Evolutionary conservation across 2,113 vertebrate genomes (phyloP).

Genomic region (Edolisoma coerulescens): DNA sequence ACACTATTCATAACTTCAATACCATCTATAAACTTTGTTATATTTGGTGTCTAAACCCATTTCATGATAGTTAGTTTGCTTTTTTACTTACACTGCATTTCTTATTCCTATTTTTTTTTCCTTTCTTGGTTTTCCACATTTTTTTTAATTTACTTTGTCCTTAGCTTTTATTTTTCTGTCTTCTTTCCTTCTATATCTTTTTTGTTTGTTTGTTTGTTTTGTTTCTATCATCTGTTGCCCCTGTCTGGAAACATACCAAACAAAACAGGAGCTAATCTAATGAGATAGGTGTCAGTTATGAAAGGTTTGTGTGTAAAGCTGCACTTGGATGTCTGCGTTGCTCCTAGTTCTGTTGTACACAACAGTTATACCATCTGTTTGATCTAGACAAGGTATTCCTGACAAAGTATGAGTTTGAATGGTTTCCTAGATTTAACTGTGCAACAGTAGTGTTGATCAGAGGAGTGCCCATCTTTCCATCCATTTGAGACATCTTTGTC

Average conservation of each 20-base stretch:
- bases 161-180: background rate
- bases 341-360: background rate
- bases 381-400: background rate
- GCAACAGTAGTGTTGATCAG: background rate
- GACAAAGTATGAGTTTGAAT: background rate
- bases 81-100: background rate
- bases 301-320: background rate
- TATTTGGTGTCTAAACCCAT: background rate
- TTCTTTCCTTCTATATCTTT: background rate
- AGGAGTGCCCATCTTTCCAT: background rate
- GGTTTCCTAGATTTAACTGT: background rate
- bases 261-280: background rate
- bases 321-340: background rate
- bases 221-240: background rate
- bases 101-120: background rate
- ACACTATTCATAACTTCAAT: background rate
- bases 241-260: background rate
- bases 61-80: background rate
- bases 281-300: background rate
- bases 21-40: background rate
- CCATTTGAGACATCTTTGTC: background rate
- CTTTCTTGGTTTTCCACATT: background rate
- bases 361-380: background rate
- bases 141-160: background rate
- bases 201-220: background rate